Conservation (phyloP, 2,888 invertebrate species). For the Lobophora halterata region DNA sequence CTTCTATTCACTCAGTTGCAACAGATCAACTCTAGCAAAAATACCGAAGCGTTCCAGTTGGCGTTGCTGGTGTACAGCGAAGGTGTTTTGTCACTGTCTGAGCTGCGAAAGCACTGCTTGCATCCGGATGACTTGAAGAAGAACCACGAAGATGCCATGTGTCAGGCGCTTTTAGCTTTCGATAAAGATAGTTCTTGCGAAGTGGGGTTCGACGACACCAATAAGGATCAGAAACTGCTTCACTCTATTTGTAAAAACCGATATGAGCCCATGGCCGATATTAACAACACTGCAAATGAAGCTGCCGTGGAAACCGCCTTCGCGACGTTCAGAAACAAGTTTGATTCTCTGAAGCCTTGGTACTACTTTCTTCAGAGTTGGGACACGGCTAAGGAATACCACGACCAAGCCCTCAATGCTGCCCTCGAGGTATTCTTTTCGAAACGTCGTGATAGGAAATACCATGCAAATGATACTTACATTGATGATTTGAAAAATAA, state of each 20-base stretch:
- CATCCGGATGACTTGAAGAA: background rate
- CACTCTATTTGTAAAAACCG: slow-evolving; percentile 5
- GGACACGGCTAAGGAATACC: background rate
- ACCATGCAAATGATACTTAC: background rate
- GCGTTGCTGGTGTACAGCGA: background rate
- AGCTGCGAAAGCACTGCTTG: background rate
- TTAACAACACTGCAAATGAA: slow-evolving; percentile 1
- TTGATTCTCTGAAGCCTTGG: background rate
- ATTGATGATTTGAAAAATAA: background rate
- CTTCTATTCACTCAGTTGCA: too few relatives aligned
- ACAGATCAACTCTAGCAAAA: too few relatives aligned
- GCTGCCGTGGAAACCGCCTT: slow-evolving; percentile 1
- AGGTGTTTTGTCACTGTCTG: background rate
- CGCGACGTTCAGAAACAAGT: slow-evolving; percentile 1
- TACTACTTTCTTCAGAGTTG: background rate
- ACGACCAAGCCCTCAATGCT: background rate
- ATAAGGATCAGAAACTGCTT: slow-evolving; percentile 1
- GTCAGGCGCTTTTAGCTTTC: slow-evolving; percentile 2
- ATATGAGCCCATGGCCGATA: slow-evolving; percentile 2
- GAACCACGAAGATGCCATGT: background rate
- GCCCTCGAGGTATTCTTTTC: background rate
- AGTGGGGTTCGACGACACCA: slow-evolving; percentile 2
- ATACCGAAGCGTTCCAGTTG: too few relatives aligned
- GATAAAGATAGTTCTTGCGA: slow-evolving; percentile 1
- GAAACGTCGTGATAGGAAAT: slow-evolving; percentile 7